Percentiles rank a stretch among this genome's conserved stretches.
These are phyloP conservation scores for Spisula solida DNA, from an alignment of 2,888 invertebrate species.

Conservation along the genomic window DNA sequence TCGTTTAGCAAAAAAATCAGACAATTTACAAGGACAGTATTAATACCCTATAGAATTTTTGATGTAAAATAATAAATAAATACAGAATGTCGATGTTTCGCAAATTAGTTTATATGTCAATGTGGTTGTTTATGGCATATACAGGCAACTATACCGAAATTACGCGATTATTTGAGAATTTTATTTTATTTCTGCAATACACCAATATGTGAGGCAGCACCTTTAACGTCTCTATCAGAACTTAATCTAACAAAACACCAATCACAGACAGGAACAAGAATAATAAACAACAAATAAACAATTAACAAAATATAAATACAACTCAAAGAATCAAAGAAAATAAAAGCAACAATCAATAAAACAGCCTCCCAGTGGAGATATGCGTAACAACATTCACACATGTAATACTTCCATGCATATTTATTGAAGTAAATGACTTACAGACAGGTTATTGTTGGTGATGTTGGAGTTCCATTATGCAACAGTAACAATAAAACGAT, in stretches of 20 bases:
- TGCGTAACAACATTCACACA: not conserved
- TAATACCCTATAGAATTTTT: no score
- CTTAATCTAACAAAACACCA: not conserved
- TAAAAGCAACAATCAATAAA: not conserved
- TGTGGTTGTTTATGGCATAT: no score
- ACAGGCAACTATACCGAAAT: no score
- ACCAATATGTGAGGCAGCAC: no score
- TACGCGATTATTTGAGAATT: no score
- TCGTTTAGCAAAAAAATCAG: no score
- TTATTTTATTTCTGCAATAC: no score
- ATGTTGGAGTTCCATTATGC: no score
- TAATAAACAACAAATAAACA: not conserved
- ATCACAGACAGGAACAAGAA: not conserved
- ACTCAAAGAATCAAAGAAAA: not conserved
- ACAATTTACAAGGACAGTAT: no score
- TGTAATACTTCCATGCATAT: not conserved
- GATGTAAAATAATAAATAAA: no score
- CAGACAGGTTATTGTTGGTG: not conserved
- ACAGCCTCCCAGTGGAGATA: not conserved
- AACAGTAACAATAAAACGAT: not conserved
- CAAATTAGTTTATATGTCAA: no score
- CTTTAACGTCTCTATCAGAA: not conserved
- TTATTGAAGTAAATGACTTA: not conserved
- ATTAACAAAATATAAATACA: not conserved
- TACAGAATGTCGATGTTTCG: no score